A percentile compares a stretch with the other conserved stretches of the same genome.
phyloP scores from a whole-genome alignment of 2,888 invertebrate genomes.

The Diarsia mendica region DNA sequence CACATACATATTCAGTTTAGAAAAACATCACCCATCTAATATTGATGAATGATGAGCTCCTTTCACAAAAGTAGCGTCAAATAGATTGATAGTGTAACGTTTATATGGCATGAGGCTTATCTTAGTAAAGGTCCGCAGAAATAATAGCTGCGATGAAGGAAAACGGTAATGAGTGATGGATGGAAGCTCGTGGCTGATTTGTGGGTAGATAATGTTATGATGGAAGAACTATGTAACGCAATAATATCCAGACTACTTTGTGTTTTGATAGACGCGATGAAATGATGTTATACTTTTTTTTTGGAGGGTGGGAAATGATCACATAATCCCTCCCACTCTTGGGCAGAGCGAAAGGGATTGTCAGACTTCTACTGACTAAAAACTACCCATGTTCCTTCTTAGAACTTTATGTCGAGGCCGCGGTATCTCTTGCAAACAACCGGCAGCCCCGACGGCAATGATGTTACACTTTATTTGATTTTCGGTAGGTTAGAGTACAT shows the following conservation, averaged over 20 bases:
- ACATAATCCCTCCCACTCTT: too few species aligned
- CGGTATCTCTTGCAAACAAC: too few species aligned
- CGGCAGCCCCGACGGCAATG: too few species aligned
- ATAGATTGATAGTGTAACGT: slow-evolving; percentile 74
- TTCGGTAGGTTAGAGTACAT: neutral
- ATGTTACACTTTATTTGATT: neutral
- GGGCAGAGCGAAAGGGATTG: too few species aligned
- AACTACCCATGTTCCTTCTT: too few species aligned
- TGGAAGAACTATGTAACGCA: neutral
- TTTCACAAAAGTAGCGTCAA: slow-evolving; percentile 49
- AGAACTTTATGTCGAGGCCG: too few species aligned
- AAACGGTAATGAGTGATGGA: slow-evolving; percentile 72
- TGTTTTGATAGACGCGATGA: neutral
- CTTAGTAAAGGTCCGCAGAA: slow-evolving; percentile 61
- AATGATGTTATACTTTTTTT: neutral
- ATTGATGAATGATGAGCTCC: slow-evolving; percentile 50
- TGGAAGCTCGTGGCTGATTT: slow-evolving; percentile 35
- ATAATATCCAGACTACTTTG: neutral
- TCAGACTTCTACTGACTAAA: too few species aligned
- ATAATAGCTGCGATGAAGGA: slow-evolving; percentile 61
- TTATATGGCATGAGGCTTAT: slow-evolving; percentile 68
- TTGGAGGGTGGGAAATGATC: too few species aligned
- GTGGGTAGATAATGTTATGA: slow-evolving; percentile 22
- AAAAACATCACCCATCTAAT: slow-evolving; percentile 3
- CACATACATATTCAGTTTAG: neutral